These are phyloP conservation scores for Sarcophaga rosellei DNA, from an alignment of 2,888 invertebrate species.

Conservation along the genomic window DNA sequence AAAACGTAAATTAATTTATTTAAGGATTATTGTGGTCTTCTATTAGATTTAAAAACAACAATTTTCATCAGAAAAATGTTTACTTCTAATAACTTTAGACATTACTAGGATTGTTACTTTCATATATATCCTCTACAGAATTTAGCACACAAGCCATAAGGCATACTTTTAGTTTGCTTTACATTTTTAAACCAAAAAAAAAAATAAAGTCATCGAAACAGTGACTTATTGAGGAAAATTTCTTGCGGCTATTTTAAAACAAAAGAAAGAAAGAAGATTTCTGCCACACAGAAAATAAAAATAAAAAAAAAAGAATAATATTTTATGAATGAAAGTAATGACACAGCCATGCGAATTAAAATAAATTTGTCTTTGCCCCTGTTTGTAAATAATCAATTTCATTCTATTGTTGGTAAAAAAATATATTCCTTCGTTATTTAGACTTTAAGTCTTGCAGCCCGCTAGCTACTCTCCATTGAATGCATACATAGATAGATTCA, in stretches of 20 bases:
- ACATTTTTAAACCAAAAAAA: neutral
- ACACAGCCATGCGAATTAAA: constrained; percentile 32
- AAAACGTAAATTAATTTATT: too few relatives aligned
- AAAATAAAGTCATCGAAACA: neutral
- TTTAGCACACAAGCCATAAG: too few relatives aligned
- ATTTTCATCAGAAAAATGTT: too few relatives aligned
- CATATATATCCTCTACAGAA: too few relatives aligned
- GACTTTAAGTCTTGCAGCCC: too few relatives aligned
- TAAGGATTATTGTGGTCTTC: too few relatives aligned
- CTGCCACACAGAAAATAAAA: neutral
- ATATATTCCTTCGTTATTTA: neutral
- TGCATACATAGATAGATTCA: too few relatives aligned
- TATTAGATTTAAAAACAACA: too few relatives aligned
- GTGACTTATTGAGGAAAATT: constrained; percentile 28
- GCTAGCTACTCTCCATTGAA: too few relatives aligned
- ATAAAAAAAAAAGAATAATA: neutral
- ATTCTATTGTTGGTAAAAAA: constrained; percentile 40
- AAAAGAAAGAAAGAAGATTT: neutral
- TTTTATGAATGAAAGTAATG: neutral
- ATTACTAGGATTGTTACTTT: too few relatives aligned
- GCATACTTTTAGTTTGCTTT: too few relatives aligned
- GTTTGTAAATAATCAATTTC: constrained; percentile 50
- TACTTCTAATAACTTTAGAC: too few relatives aligned
- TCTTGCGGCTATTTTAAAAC: neutral
- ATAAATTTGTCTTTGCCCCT: constrained; percentile 1